Percentiles rank a stretch among this genome's conserved stretches.
Conservation (phyloP, 2,113 vertebrate genomes). For the Percina caprodes region DNA sequence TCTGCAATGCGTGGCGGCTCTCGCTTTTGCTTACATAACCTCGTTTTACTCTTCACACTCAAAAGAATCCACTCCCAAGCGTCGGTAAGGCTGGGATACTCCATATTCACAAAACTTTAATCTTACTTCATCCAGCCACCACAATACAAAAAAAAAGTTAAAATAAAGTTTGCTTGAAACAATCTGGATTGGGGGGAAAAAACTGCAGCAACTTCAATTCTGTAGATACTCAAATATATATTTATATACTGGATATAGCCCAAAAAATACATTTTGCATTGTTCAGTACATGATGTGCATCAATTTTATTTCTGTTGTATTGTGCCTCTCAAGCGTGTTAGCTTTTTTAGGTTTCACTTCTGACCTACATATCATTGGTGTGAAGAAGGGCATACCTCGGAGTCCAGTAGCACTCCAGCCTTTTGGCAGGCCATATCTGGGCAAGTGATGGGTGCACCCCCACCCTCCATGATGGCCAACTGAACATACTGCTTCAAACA, state of each 20-base stretch:
- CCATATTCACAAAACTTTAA: constrained; percentile 18
- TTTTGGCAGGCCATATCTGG: constrained; percentile 91
- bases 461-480: constrained; percentile 91
- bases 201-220: neutral
- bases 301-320: neutral
- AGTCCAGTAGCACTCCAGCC: constrained; percentile 88
- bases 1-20: neutral
- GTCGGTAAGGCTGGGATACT: neutral
- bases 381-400: constrained; percentile 87
- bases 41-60: neutral
- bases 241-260: no score
- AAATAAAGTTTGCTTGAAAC: constrained; percentile 3
- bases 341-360: constrained; percentile 2
- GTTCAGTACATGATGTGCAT: neutral
- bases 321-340: neutral
- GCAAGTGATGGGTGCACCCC: constrained; percentile 93
- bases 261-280: neutral
- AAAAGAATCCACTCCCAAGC: constrained; percentile 17
- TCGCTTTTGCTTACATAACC: constrained; percentile 11
- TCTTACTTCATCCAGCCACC: neutral
- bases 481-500: constrained; percentile 93
- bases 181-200: neutral
- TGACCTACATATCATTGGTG: constrained; percentile 25
- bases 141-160: neutral
- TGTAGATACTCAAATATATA: constrained; percentile 6